Evolutionary conservation across 2,113 vertebrate genomes (phyloP).

Genomic region (Nibea albiflora): DNA sequence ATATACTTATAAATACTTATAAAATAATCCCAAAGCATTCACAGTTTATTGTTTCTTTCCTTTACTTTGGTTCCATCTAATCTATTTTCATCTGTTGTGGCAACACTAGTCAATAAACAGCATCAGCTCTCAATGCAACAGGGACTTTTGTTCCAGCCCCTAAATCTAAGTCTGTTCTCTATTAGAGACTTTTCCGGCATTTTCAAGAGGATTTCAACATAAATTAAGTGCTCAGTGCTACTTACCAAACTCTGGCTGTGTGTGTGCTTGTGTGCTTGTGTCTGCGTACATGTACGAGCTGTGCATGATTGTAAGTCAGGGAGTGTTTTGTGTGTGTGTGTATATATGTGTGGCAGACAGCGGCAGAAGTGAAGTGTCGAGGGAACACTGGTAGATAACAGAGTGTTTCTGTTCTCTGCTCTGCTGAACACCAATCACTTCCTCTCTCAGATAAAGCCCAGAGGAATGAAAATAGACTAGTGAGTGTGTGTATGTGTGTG

Average conservation of each 20-base stretch:
- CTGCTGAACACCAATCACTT: constrained; percentile 78
- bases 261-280: constrained; percentile 14
- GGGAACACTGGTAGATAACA: constrained; percentile 75
- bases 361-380: constrained; percentile 51
- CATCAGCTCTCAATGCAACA: background rate
- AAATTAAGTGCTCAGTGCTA: constrained; percentile 43
- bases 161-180: background rate
- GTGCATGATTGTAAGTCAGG: constrained; percentile 9
- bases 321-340: constrained; percentile 24
- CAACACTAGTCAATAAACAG: background rate
- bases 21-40: too few relatives aligned
- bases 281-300: background rate
- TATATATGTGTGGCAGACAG: constrained; percentile 4
- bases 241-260: constrained; percentile 29
- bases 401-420: constrained; percentile 74
- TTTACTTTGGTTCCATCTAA: too few relatives aligned
- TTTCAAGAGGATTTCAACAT: constrained; percentile 55
- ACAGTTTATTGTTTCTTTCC: too few relatives aligned
- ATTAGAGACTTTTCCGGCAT: constrained; percentile 2
- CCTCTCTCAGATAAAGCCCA: constrained; percentile 69
- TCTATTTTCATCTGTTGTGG: background rate
- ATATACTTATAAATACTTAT: too few relatives aligned
- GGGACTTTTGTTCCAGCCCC: background rate
- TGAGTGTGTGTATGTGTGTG: background rate
- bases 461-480: constrained; percentile 65